These are phyloP conservation scores for Sarcophaga subvicina DNA, from an alignment of 2,888 invertebrate genomes.

Conservation along the genomic window DNA sequence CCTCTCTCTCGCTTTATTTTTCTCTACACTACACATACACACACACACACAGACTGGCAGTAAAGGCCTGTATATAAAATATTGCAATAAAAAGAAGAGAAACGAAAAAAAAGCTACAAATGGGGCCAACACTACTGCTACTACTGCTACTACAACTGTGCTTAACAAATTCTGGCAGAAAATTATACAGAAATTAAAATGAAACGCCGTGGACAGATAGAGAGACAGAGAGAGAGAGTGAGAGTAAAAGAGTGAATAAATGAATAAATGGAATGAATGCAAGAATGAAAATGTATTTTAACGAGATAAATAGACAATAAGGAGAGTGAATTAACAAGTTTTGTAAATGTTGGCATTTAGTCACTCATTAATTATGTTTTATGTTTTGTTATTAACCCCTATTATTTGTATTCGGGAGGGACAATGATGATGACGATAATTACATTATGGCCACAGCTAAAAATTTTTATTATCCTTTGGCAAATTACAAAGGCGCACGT, in stretches of 20 bases:
- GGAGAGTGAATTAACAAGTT: background rate
- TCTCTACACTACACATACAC: no score
- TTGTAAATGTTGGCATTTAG: background rate
- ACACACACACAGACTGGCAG: no score
- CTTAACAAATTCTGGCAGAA: no score
- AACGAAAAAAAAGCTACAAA: constrained; percentile 6
- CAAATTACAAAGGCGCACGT: no score
- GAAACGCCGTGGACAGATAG: background rate
- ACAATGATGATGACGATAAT: background rate
- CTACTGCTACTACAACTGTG: background rate
- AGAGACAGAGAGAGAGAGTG: no score
- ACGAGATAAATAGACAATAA: background rate
- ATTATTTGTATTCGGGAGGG: background rate
- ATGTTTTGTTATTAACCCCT: background rate
- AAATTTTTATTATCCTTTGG: background rate
- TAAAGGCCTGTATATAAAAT: no score
- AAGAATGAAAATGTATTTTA: background rate
- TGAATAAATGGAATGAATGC: background rate
- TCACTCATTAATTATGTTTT: background rate
- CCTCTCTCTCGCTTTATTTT: no score
- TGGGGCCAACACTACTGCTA: constrained; percentile 19
- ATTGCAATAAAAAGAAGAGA: no score
- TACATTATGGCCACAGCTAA: background rate
- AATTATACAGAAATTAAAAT: constrained; percentile 27
- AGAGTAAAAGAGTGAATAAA: background rate